phyloP scores from a whole-genome alignment of 2,113 vertebrate genomes.

The Xenopus laevis region DNA sequence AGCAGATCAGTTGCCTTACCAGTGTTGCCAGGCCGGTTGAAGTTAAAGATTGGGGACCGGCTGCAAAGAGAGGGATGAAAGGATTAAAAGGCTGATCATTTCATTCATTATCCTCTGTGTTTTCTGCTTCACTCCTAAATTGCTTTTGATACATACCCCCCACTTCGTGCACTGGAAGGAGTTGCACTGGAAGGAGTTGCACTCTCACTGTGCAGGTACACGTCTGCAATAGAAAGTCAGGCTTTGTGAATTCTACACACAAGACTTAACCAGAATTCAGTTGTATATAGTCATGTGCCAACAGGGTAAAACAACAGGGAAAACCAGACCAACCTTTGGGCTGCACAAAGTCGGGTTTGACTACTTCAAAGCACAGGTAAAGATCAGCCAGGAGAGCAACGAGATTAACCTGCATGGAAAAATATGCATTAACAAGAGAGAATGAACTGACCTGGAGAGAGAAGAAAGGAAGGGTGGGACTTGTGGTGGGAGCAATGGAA shows the following conservation, averaged over 20 bases:
- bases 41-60: slow-evolving; percentile 75
- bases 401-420: slow-evolving; percentile 68
- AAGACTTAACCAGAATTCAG: no score
- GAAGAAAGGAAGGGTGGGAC: background rate
- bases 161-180: slow-evolving; percentile 30
- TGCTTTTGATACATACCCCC: slow-evolving; percentile 20
- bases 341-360: slow-evolving; percentile 81
- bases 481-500: background rate
- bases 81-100: background rate
- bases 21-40: slow-evolving; percentile 64
- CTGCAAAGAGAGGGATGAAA: background rate
- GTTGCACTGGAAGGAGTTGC: slow-evolving; percentile 24
- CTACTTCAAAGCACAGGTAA: slow-evolving; percentile 81
- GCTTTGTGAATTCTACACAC: no score
- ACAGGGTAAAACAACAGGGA: no score
- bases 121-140: no score
- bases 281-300: no score
- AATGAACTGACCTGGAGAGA: background rate
- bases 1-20: slow-evolving; percentile 10
- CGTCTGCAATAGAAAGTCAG: background rate
- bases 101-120: no score
- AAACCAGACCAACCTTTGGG: slow-evolving; percentile 60
- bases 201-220: slow-evolving; percentile 7
- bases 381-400: slow-evolving; percentile 81
- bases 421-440: background rate